These are phyloP conservation scores for Dryobates pubescens DNA, from an alignment of 2,797 vertebrate genomes.

Conservation along the genomic window DNA sequence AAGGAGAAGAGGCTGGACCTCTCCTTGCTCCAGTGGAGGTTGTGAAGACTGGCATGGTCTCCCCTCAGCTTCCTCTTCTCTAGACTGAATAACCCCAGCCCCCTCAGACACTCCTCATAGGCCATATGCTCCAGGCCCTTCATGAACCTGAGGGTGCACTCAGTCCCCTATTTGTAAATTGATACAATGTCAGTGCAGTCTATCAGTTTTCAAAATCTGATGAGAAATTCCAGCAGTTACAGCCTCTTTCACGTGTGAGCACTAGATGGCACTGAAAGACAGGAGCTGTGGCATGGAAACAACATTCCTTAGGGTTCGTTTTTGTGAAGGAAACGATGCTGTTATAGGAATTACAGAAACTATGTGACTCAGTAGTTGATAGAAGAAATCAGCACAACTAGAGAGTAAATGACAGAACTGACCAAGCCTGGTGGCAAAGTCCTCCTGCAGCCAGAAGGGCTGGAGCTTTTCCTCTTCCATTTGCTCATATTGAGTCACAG, in stretches of 20 bases:
- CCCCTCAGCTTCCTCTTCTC: no score
- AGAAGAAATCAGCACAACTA: background rate
- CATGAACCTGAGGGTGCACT: no score
- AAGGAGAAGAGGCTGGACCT: no score
- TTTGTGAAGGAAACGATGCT: background rate
- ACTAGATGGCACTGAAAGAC: constrained; percentile 55
- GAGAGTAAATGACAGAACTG: background rate
- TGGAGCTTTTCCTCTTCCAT: background rate
- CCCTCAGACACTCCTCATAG: no score
- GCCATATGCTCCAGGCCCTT: no score
- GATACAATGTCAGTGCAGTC: background rate
- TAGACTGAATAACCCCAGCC: no score
- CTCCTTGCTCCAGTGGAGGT: no score
- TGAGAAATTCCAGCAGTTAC: background rate
- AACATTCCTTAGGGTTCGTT: background rate
- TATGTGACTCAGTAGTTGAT: background rate
- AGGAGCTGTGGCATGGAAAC: background rate
- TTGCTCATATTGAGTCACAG: background rate
- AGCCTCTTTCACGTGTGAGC: background rate
- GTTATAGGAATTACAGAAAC: background rate
- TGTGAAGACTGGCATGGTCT: no score
- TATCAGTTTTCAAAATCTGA: background rate
- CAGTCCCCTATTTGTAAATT: background rate
- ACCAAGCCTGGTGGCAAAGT: background rate
- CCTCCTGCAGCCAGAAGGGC: background rate